phyloP scores from a whole-genome alignment of 2,888 invertebrate genomes.

The Masnerella sp. region DNA sequence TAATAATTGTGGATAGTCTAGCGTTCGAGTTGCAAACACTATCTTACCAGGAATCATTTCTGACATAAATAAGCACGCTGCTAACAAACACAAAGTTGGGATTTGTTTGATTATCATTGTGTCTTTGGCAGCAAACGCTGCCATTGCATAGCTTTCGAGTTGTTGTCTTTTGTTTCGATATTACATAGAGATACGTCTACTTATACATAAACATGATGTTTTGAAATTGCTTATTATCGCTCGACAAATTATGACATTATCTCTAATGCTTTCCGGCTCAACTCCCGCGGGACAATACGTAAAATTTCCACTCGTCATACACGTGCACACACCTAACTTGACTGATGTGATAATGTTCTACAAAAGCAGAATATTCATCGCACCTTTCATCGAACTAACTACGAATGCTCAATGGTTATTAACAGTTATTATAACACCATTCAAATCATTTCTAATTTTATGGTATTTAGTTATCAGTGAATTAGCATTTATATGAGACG shows the following conservation, averaged over 20 bases:
- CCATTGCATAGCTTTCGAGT: constrained; percentile 28
- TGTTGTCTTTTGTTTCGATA: constrained; percentile 28
- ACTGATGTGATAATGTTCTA: constrained; percentile 45
- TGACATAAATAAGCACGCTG: constrained; percentile 62
- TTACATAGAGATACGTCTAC: constrained; percentile 32
- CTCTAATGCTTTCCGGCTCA: constrained; percentile 56
- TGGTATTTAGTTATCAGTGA: constrained; percentile 19
- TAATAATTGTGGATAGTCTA: constrained; percentile 53
- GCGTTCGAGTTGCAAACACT: constrained; percentile 38
- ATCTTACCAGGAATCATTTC: constrained; percentile 56
- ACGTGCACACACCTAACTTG: constrained; percentile 26
- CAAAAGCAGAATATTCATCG: constrained; percentile 47
- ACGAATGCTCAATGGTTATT: constrained; percentile 31
- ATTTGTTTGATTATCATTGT: constrained; percentile 45
- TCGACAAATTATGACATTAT: constrained; percentile 61
- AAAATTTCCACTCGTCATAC: constrained; percentile 54
- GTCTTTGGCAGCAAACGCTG: constrained; percentile 12
- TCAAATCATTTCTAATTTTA: constrained; percentile 30
- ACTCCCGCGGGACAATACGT: constrained; percentile 54
- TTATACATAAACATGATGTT: constrained; percentile 61
- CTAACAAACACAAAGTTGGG: constrained; percentile 30
- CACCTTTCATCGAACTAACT: constrained; percentile 54
- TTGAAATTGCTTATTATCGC: constrained; percentile 64
- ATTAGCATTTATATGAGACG: too few species aligned
- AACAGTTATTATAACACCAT: constrained; percentile 31